phyloP scores from a whole-genome alignment of 2,888 invertebrate genomes.

The Aquatica leii region DNA sequence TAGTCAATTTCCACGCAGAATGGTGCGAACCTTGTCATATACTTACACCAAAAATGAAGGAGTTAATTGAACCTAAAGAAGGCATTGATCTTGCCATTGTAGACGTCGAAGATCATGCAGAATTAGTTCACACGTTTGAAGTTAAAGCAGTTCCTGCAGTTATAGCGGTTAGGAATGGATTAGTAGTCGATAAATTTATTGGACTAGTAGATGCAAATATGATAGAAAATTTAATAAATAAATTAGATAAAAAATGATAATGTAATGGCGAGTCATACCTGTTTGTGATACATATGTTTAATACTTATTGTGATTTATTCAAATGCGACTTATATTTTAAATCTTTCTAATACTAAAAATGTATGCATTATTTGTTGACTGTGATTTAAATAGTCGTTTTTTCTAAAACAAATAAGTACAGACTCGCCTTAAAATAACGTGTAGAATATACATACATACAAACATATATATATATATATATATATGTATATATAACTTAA shows the following conservation, averaged over 20 bases:
- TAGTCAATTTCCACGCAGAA: conserved; percentile 90
- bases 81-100: conserved; percentile 82
- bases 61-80: conserved; percentile 75
- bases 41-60: conserved; percentile 82
- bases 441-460: too few species aligned
- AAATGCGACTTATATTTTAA: neutral
- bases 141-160: conserved; percentile 87
- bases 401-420: too few species aligned
- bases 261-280: conserved; percentile 4
- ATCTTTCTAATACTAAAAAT: too few species aligned
- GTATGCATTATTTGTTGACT: too few species aligned
- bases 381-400: too few species aligned
- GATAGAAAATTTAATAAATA: conserved; percentile 80
- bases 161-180: conserved; percentile 81
- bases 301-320: neutral
- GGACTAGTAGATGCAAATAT: conserved; percentile 83
- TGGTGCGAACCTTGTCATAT: conserved; percentile 93
- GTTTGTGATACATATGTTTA: neutral
- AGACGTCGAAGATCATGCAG: conserved; percentile 83
- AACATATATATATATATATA: too few species aligned
- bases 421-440: too few species aligned
- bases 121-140: conserved; percentile 81
- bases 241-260: conserved; percentile 58
- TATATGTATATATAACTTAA: too few species aligned
- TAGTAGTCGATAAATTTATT: conserved; percentile 87